These are phyloP conservation scores for Semnornis frantzii DNA, from an alignment of 2,113 vertebrate genomes.

Conservation along the genomic window DNA sequence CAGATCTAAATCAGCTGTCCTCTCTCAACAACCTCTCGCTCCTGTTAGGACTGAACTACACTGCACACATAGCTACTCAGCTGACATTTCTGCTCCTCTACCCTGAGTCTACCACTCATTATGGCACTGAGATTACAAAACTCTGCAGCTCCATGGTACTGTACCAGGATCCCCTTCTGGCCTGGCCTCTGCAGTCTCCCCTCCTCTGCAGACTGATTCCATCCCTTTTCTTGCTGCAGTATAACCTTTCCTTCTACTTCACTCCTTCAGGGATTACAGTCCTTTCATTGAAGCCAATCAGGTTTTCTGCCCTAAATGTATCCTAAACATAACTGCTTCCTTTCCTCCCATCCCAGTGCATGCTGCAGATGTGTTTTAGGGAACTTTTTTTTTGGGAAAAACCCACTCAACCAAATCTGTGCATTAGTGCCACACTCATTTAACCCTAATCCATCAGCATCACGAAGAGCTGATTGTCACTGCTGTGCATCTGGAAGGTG, in stretches of 20 bases:
- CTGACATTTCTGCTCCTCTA: background rate
- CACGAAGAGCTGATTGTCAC: background rate
- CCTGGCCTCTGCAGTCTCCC: accelerated
- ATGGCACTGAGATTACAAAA: background rate
- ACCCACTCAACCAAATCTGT: background rate
- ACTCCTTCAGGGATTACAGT: background rate
- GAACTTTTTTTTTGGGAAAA: background rate
- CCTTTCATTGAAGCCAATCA: background rate
- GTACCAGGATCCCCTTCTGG: background rate
- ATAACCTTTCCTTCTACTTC: background rate
- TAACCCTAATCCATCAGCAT: background rate
- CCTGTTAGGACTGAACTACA: background rate
- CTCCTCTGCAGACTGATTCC: accelerated
- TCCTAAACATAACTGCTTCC: background rate
- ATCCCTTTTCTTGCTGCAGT: accelerated
- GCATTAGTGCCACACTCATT: background rate
- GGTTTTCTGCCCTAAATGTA: background rate
- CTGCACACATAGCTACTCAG: background rate
- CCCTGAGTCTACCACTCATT: background rate
- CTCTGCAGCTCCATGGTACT: background rate
- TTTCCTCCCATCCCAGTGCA: background rate
- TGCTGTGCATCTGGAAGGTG: background rate
- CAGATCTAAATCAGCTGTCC: background rate
- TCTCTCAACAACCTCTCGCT: background rate
- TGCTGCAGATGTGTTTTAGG: background rate